Percentiles rank a stretch among this genome's conserved stretches.
These are phyloP conservation scores for Cariama cristata DNA, from an alignment of 2,113 vertebrate species.

Conservation along the genomic window DNA sequence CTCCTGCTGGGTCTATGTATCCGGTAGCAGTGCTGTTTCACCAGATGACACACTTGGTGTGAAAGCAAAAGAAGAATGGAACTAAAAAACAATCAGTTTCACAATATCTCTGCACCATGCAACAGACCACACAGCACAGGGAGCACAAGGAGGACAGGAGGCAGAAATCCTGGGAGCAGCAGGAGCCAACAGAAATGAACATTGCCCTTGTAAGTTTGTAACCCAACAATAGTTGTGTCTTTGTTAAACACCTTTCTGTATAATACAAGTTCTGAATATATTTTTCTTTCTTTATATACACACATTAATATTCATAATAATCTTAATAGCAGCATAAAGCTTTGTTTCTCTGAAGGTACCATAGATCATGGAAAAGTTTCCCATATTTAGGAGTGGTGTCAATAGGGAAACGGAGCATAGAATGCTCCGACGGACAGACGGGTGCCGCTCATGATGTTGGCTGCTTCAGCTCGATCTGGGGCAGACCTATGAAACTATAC, in stretches of 20 bases:
- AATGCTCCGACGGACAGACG: background rate
- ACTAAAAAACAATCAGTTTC: background rate
- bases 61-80: background rate
- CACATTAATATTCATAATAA: background rate
- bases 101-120: rapidly evolving
- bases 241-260: background rate
- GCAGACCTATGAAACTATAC: background rate
- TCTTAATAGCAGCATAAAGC: background rate
- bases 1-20: constrained; percentile 47
- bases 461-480: background rate
- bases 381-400: background rate
- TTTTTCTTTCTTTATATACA: background rate
- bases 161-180: background rate
- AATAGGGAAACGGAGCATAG: rapidly evolving
- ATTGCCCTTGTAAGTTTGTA: background rate
- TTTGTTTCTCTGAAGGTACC: background rate
- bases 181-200: background rate
- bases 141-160: background rate
- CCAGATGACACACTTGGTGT: background rate
- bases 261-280: background rate
- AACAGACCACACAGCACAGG: background rate
- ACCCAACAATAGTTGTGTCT: background rate
- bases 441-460: background rate
- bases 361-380: background rate
- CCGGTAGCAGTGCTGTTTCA: background rate